Percentiles rank a stretch among this genome's conserved stretches.
These are phyloP conservation scores for Tricholauxania praeusta DNA, from an alignment of 2,888 invertebrate species.

Conservation along the genomic window DNA sequence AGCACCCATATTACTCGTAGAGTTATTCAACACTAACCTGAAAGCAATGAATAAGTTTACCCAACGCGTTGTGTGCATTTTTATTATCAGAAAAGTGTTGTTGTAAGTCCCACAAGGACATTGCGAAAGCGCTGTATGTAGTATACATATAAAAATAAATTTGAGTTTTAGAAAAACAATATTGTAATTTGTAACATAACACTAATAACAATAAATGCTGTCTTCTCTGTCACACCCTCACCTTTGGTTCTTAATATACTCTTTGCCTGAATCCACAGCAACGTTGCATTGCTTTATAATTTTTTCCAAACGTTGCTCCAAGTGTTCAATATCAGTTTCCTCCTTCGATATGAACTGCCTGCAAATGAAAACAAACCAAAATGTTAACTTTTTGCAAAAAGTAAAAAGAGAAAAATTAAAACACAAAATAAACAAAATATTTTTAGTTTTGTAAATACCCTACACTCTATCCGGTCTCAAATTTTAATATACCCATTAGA, in stretches of 20 bases:
- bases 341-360: slow-evolving; percentile 89
- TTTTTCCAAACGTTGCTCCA: slow-evolving; percentile 91
- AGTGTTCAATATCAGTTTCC: slow-evolving; percentile 86
- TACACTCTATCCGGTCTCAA: slow-evolving; percentile 33
- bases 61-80: slow-evolving; percentile 82
- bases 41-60: slow-evolving; percentile 78
- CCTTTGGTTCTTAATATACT: slow-evolving; percentile 93
- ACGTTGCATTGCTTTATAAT: slow-evolving; percentile 89
- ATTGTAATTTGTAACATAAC: slow-evolving; percentile 16
- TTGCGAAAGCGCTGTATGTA: slow-evolving; percentile 79
- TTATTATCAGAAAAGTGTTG: slow-evolving; percentile 89
- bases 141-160: slow-evolving; percentile 53
- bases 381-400: slow-evolving; percentile 22
- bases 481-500: background rate
- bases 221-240: slow-evolving; percentile 65
- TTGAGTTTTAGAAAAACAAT: background rate
- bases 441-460: slow-evolving; percentile 21
- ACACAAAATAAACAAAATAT: background rate
- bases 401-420: slow-evolving; percentile 25
- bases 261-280: slow-evolving; percentile 93
- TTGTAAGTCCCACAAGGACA: slow-evolving; percentile 91
- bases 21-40: slow-evolving; percentile 70
- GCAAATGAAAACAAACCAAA: slow-evolving; percentile 53
- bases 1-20: background rate
- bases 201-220: background rate